These are phyloP conservation scores for Cephalopterus ornatus DNA, from an alignment of 2,113 vertebrate species.

Conservation along the genomic window DNA sequence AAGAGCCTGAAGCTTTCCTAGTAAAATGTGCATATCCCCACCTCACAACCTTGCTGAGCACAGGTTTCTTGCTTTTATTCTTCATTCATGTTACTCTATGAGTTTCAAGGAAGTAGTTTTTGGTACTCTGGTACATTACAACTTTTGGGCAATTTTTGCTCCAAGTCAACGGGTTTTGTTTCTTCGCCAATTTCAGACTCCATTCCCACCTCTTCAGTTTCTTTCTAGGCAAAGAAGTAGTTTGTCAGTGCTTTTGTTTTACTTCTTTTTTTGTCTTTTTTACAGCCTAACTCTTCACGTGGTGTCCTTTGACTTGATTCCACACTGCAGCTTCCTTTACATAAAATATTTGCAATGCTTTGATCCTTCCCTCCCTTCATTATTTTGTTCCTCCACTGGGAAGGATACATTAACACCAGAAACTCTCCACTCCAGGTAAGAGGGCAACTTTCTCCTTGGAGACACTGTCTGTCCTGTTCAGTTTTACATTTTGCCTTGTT, in stretches of 20 bases:
- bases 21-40: not conserved
- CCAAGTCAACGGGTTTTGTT: not conserved
- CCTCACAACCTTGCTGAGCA: not conserved
- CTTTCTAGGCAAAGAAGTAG: not conserved
- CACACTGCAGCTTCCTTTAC: not conserved
- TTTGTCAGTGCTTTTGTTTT: not conserved
- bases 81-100: not conserved
- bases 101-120: not conserved
- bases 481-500: not conserved
- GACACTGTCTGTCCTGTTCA: not conserved
- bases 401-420: not conserved
- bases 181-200: not conserved
- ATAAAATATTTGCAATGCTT: not conserved
- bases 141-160: not conserved
- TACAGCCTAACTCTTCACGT: not conserved
- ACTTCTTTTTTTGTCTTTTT: not conserved
- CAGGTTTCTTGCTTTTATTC: not conserved
- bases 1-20: not conserved
- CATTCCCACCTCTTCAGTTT: not conserved
- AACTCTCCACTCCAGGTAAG: not conserved
- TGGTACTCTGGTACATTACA: not conserved
- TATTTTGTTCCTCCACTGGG: not conserved
- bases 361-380: not conserved
- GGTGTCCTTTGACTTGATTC: not conserved
- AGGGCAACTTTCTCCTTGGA: not conserved